Conservation (phyloP, 2,113 vertebrate genomes). For the Columba janthina region DNA sequence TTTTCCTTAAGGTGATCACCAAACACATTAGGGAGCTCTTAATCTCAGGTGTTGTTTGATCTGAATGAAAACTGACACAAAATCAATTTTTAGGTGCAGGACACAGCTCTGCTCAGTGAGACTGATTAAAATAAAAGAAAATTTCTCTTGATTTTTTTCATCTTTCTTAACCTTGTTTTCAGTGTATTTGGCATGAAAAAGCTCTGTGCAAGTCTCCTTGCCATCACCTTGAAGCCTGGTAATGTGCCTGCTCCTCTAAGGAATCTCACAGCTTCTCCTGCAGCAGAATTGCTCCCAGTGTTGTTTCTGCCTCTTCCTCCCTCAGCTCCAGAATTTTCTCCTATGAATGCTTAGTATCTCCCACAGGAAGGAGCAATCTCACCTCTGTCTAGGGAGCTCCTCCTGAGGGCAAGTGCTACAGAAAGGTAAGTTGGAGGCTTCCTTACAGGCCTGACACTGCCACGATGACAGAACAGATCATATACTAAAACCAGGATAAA, state of each 20-base stretch:
- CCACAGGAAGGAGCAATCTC: neutral
- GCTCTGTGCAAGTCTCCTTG: neutral
- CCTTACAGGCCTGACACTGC: neutral
- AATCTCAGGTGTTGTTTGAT: neutral
- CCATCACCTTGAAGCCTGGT: neutral
- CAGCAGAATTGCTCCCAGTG: accelerated
- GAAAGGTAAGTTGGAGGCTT: neutral
- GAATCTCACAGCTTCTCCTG: neutral
- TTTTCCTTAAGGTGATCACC: neutral
- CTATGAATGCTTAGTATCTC: accelerated
- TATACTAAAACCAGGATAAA: neutral
- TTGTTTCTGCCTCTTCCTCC: neutral
- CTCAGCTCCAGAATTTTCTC: neutral
- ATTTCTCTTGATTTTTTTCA: neutral
- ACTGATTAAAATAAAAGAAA: neutral
- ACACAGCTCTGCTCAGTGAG: neutral
- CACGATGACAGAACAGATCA: neutral
- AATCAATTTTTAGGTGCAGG: neutral
- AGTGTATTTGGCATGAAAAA: neutral
- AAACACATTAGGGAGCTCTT: neutral
- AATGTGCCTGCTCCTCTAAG: neutral
- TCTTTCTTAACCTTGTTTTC: neutral
- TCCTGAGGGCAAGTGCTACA: neutral
- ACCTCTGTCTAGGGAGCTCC: neutral
- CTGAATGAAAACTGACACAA: neutral